Conservation (phyloP, 1,140 invertebrate species). For the Cherax destructor region DNA sequence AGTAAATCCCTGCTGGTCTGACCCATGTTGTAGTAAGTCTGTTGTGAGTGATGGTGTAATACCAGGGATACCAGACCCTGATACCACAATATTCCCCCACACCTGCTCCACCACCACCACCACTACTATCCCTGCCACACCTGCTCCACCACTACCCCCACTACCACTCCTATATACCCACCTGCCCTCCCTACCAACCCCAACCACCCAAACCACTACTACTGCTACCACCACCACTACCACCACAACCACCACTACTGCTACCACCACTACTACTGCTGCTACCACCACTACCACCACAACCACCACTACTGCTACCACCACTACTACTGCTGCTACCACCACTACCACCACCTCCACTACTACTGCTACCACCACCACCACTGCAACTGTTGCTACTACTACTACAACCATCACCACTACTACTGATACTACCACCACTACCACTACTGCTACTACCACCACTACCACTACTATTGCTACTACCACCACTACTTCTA, state of each 20-base stretch:
- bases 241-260: too few relatives aligned
- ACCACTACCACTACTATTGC: neutral
- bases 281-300: neutral
- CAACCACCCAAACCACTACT: too few relatives aligned
- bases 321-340: slow-evolving; percentile 10
- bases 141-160: neutral
- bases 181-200: too few relatives aligned
- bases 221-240: too few relatives aligned
- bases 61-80: too few relatives aligned
- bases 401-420: neutral
- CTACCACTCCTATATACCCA: too few relatives aligned
- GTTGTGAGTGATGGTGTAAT: too few relatives aligned
- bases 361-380: neutral
- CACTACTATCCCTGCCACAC: too few relatives aligned
- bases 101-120: too few relatives aligned
- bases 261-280: neutral
- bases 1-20: too few relatives aligned
- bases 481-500: neutral
- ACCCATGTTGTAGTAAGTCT: too few relatives aligned
- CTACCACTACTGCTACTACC: neutral
- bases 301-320: neutral
- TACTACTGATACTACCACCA: neutral
- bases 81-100: too few relatives aligned
- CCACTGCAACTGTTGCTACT: neutral
- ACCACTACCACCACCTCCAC: neutral